Base-by-base conservation (phyloP, 2,888 invertebrate species). In the Dynastes grantii region DNA sequence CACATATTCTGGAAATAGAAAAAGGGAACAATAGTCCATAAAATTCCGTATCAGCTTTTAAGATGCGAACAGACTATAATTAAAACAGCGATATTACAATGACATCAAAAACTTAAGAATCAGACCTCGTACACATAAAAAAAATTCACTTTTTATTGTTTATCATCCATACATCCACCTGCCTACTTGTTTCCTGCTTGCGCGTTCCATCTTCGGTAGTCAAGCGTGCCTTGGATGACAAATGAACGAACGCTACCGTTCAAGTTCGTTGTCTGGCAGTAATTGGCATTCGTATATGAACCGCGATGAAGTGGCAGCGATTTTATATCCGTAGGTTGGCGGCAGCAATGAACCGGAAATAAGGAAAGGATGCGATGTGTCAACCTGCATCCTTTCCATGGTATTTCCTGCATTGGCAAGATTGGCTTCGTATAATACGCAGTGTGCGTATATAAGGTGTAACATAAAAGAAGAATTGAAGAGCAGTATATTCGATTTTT, bases 321-420 rank as follows among this genome's bases (percentile, higher is more conserved):
- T 68, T 68, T 68, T 22, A 63, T 32, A 27, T 51, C 51, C 51
- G 68, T 49, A 68, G 49, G 53, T 68, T 75, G 40, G 32, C 29
- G 77, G 76, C 58, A 78, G 76, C 78, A 73, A 45, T 58, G 70
- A 77, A 53, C 67, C 79, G 80, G 80, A 80, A 80, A 79, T 64
- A 64, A 71, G 40, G 40, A 70, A 63, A 77, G 78, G 78, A 78
- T 78, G 76, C 64, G 16, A 65, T 68, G 75, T 61, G 45, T 11
- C 45, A 45, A 45, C 45, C 45, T 45, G 45, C 2, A 45, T 45
- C 45, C 45, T 45, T 40, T 16, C 37, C 65, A 64, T 22, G n/a
- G 55, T 53, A 37, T 37, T 76, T 76, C 64, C 80, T 65, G 80
- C 71, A 2, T 2, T 63, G 29, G 45, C 45, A 11, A 45, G 45